Percentiles rank a stretch among this genome's conserved stretches.
Conservation (phyloP, 2,113 vertebrate genomes). For the Megalops atlanticus region DNA sequence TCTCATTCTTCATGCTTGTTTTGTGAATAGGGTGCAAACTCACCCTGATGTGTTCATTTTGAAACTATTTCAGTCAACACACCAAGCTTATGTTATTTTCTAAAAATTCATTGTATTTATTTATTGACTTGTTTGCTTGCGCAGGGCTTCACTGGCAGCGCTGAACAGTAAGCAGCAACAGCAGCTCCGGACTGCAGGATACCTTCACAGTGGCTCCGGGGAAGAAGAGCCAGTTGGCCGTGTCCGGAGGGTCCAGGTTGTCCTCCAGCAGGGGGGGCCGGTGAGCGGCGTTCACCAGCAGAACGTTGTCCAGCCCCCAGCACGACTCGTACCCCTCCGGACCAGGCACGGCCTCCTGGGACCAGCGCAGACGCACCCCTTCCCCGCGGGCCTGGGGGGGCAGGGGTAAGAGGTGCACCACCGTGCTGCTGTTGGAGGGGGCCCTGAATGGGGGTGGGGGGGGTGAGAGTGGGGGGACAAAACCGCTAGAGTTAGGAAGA, state of each 20-base stretch:
- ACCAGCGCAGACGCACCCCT: slow-evolving; percentile 85
- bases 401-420: slow-evolving; percentile 90
- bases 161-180: background rate
- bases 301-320: slow-evolving; percentile 92
- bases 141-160: too few species aligned
- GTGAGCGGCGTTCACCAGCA: slow-evolving; percentile 89
- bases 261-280: slow-evolving; percentile 88
- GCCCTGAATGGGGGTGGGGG: slow-evolving; percentile 78
- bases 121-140: too few species aligned
- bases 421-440: slow-evolving; percentile 89
- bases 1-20: background rate
- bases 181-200: background rate
- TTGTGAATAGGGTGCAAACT: background rate
- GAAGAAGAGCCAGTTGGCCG: slow-evolving; percentile 98
- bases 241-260: slow-evolving; percentile 89
- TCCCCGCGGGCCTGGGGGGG: slow-evolving; percentile 79
- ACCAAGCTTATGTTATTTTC: too few species aligned
- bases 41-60: background rate
- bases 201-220: slow-evolving; percentile 97
- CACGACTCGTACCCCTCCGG: slow-evolving; percentile 93
- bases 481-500: too few species aligned
- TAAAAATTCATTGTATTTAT: too few species aligned
- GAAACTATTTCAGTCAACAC: too few species aligned
- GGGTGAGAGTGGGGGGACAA: too few species aligned
- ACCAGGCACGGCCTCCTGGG: slow-evolving; percentile 78